Percentiles rank a stretch among this genome's conserved stretches.
Evolutionary conservation across 2,113 vertebrate genomes (phyloP).

Genomic region (Dascyllus trimaculatus): DNA sequence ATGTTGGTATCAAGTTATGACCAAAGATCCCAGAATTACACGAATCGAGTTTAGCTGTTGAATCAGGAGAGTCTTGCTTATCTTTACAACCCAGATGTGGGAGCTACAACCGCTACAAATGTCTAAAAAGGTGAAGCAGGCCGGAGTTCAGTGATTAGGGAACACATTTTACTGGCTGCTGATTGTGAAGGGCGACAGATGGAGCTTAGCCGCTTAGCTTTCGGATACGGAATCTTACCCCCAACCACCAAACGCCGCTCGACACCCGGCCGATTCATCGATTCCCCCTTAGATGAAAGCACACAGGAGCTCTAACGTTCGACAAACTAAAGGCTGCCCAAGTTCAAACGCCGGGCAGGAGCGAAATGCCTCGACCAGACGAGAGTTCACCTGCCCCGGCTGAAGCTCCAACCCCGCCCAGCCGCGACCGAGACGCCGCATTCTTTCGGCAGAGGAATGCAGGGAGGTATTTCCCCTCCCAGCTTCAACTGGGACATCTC

Average conservation of each 20-base stretch:
- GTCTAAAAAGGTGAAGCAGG: too few species aligned
- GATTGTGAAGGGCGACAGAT: slow-evolving; percentile 28
- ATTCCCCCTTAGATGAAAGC: not conserved
- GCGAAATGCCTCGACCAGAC: slow-evolving; percentile 28
- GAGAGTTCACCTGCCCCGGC: slow-evolving; percentile 5
- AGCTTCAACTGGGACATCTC: slow-evolving; percentile 22
- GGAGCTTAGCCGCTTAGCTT: slow-evolving; percentile 42
- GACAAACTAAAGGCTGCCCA: not conserved
- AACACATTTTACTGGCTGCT: not conserved
- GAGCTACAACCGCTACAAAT: too few species aligned
- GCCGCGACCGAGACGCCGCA: slow-evolving; percentile 40
- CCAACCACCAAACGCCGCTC: not conserved
- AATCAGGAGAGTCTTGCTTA: too few species aligned
- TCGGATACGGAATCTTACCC: not conserved
- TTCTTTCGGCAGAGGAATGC: slow-evolving; percentile 73
- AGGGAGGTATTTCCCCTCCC: slow-evolving; percentile 49
- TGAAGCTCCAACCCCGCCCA: slow-evolving; percentile 24
- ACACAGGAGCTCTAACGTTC: not conserved
- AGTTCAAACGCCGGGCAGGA: slow-evolving; percentile 8
- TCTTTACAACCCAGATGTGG: too few species aligned
- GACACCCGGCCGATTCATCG: not conserved
- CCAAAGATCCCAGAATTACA: not conserved
- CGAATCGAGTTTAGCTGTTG: too few species aligned
- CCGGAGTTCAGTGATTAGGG: not conserved
- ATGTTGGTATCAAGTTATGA: not conserved